phyloP scores from a whole-genome alignment of 1,140 invertebrate genomes.

The Mesaphorura yosii region DNA sequence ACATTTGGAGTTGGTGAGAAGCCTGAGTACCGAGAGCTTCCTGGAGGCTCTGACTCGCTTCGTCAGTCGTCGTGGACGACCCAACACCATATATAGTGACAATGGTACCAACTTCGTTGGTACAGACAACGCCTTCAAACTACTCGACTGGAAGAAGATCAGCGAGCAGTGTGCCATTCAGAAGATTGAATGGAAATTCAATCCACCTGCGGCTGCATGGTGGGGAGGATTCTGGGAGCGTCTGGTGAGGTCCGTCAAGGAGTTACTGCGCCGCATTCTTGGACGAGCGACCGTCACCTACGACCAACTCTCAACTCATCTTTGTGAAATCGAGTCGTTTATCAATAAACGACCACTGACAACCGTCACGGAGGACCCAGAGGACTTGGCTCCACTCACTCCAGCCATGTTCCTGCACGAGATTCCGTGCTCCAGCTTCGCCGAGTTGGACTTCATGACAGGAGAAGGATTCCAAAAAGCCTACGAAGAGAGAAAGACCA shows the following conservation, averaged over 20 bases:
- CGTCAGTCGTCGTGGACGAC: slow-evolving; percentile 33
- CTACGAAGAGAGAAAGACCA: background rate
- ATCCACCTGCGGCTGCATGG: slow-evolving; percentile 31
- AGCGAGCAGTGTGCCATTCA: background rate
- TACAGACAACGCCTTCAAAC: slow-evolving; percentile 21
- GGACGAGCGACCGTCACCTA: slow-evolving; percentile 8
- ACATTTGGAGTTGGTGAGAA: slow-evolving; percentile 34
- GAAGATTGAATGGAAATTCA: slow-evolving; percentile 33
- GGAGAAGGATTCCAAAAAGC: background rate
- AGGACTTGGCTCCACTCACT: slow-evolving; percentile 32
- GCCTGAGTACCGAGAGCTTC: slow-evolving; percentile 33
- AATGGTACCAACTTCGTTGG: slow-evolving; percentile 35
- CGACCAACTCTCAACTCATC: slow-evolving; percentile 32
- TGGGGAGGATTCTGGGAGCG: slow-evolving; percentile 34
- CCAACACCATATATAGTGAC: slow-evolving; percentile 32
- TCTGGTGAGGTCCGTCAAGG: slow-evolving; percentile 30
- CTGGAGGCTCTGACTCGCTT: slow-evolving; percentile 34
- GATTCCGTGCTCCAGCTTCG: background rate
- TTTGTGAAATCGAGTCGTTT: slow-evolving; percentile 30
- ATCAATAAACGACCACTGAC: slow-evolving; percentile 33
- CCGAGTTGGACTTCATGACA: background rate
- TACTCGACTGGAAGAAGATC: background rate
- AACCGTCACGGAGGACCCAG: slow-evolving; percentile 29
- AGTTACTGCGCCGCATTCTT: slow-evolving; percentile 20
- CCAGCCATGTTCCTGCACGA: slow-evolving; percentile 12